These are phyloP conservation scores for Melolontha melolontha DNA, from an alignment of 2,888 invertebrate genomes.

Conservation along the genomic window DNA sequence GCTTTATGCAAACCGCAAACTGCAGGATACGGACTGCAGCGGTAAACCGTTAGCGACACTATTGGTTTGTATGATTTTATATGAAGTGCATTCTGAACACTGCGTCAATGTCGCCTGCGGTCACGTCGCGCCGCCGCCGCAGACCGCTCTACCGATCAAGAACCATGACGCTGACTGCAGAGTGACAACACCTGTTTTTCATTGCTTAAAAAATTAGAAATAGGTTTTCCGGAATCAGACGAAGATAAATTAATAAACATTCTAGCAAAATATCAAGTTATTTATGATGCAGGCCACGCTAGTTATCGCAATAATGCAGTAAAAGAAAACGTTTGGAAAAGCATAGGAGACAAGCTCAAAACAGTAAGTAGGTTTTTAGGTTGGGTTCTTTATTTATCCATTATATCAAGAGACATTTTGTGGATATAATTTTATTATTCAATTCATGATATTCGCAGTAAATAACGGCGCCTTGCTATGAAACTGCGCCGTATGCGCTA, in stretches of 20 bases:
- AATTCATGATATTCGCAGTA: neutral
- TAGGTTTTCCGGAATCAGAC: neutral
- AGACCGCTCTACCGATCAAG: conserved; percentile 20
- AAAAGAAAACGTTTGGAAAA: no score
- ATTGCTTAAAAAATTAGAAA: conserved; percentile 3
- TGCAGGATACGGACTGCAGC: no score
- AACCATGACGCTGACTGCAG: conserved; percentile 35
- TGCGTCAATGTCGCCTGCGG: conserved; percentile 10
- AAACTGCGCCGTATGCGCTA: conserved; percentile 20
- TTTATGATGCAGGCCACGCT: no score
- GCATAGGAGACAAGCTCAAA: no score
- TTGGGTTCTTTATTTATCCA: no score
- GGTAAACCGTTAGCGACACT: neutral
- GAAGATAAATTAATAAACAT: no score
- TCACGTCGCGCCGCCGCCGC: conserved; percentile 13
- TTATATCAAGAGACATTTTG: no score
- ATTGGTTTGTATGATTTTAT: conserved; percentile 28
- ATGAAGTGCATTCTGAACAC: conserved; percentile 29
- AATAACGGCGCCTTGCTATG: conserved; percentile 20
- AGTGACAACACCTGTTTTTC: neutral
- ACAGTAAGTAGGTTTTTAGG: no score
- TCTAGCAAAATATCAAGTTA: no score
- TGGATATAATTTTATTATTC: no score
- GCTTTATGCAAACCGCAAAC: no score
- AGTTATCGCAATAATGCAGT: no score